Percentiles rank a stretch among this genome's conserved stretches.
These are phyloP conservation scores for Meganola albula DNA, from an alignment of 2,888 invertebrate species.

Conservation along the genomic window DNA sequence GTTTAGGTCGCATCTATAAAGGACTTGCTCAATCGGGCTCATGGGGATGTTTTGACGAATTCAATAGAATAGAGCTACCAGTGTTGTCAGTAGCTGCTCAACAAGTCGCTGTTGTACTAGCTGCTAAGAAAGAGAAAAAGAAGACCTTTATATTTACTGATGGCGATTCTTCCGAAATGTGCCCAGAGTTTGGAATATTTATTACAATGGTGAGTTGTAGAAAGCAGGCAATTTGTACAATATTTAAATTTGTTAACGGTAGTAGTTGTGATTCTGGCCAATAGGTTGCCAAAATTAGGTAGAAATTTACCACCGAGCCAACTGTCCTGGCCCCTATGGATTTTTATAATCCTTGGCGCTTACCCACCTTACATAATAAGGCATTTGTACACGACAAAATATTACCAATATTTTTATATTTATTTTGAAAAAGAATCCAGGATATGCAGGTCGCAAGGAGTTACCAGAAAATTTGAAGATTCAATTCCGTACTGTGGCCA, in stretches of 20 bases:
- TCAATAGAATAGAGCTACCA: constrained; percentile 95
- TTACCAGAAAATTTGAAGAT: constrained; percentile 98
- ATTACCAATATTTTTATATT: neutral
- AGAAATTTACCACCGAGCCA: too few species aligned
- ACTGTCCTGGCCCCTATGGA: too few species aligned
- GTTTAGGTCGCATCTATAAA: constrained; percentile 96
- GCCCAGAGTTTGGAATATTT: constrained; percentile 97
- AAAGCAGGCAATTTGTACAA: too few species aligned
- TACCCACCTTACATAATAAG: too few species aligned
- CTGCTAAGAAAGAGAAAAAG: constrained; percentile 95
- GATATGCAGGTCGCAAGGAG: constrained; percentile 97
- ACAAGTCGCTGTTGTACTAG: constrained; percentile 95
- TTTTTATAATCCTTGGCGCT: too few species aligned
- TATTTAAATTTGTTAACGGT: too few species aligned
- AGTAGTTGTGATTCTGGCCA: too few species aligned
- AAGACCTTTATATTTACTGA: constrained; percentile 95
- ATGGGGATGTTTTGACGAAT: constrained; percentile 99
- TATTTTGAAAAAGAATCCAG: constrained; percentile 87
- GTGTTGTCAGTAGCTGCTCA: constrained; percentile 94
- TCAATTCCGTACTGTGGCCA: constrained; percentile 97
- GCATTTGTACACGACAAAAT: too few species aligned
- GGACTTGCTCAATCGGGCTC: constrained; percentile 96
- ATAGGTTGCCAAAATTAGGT: too few species aligned
- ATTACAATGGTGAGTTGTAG: constrained; percentile 89
- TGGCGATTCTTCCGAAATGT: constrained; percentile 94